Evolutionary conservation across 2,888 invertebrate species (phyloP).

Genomic region (Drosophila melanosoma): DNA sequence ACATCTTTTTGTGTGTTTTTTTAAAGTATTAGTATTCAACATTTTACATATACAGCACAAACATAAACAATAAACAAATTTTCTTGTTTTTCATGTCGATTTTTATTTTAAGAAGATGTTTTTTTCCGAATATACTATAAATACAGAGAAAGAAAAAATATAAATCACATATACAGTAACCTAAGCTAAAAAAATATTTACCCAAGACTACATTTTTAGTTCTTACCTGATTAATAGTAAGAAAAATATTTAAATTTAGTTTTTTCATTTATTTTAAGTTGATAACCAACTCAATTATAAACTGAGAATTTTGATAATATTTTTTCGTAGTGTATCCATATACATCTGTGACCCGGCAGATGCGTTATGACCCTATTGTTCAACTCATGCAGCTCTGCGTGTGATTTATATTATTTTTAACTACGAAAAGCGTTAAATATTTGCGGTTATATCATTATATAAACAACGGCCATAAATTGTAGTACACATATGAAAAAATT

Average conservation of each 20-base stretch:
- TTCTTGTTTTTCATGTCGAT: too few species aligned
- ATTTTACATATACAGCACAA: background rate
- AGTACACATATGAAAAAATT: background rate
- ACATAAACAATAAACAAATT: too few species aligned
- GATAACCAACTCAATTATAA: background rate
- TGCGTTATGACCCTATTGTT: conserved; percentile 9
- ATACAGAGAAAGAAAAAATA: too few species aligned
- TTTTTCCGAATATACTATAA: background rate
- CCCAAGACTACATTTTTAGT: background rate
- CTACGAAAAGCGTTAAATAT: conserved; percentile 34
- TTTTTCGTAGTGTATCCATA: too few species aligned
- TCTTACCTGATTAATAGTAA: background rate
- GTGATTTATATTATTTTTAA: conserved; percentile 8
- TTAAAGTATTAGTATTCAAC: background rate
- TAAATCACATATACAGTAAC: background rate
- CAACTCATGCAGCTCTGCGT: conserved; percentile 20
- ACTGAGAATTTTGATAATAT: background rate
- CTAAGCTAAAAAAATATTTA: background rate
- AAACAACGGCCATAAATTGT: background rate
- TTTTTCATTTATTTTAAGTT: background rate
- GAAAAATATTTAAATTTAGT: background rate
- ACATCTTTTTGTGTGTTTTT: background rate
- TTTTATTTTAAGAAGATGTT: background rate
- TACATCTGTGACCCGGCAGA: background rate
- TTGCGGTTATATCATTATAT: conserved; percentile 30